Conservation (phyloP, 2,797 vertebrate genomes). For the Esox lucius region DNA sequence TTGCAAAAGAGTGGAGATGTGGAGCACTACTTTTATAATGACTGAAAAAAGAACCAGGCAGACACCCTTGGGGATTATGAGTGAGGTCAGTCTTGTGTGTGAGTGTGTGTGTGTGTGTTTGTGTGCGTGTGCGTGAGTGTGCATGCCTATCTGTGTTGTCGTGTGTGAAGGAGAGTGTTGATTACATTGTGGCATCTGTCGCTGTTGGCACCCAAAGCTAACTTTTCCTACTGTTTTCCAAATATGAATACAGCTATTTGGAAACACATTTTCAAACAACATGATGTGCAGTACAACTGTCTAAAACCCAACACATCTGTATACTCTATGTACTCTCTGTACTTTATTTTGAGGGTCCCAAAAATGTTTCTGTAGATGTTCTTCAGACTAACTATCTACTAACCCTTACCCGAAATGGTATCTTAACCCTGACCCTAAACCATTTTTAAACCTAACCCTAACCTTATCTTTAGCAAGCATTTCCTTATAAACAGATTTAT, state of each 20-base stretch:
- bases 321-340: constrained; percentile 24
- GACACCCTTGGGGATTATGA: too few species aligned
- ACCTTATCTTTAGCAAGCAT: too few species aligned
- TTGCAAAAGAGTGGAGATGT: too few species aligned
- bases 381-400: too few species aligned
- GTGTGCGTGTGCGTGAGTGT: background rate
- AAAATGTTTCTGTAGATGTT: too few species aligned
- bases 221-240: background rate
- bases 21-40: background rate
- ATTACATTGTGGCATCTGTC: background rate
- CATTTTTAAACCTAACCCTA: too few species aligned
- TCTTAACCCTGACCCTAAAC: too few species aligned
- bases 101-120: background rate
- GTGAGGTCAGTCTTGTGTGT: background rate
- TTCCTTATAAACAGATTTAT: too few species aligned
- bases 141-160: background rate
- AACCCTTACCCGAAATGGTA: too few species aligned
- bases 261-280: background rate
- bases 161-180: background rate
- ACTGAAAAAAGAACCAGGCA: background rate
- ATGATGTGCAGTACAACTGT: background rate
- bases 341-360: too few species aligned
- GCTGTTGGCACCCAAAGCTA: background rate
- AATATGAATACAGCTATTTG: background rate
- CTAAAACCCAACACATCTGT: background rate